A percentile compares a stretch with the other conserved stretches of the same genome.
Evolutionary conservation across 2,113 vertebrate genomes (phyloP).

Genomic region (Cololabis saira): DNA sequence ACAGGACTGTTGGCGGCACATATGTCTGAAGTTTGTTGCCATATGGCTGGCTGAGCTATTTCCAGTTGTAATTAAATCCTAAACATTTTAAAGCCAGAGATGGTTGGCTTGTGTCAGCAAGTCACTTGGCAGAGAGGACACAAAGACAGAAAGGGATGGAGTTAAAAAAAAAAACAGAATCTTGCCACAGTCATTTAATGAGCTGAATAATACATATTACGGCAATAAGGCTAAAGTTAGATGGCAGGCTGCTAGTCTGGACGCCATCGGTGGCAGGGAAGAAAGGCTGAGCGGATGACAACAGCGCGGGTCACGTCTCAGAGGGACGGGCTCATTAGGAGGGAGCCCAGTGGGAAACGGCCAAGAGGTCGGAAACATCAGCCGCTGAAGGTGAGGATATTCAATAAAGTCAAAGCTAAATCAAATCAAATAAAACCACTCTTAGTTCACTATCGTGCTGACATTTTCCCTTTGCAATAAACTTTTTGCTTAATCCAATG

Average conservation of each 20-base stretch:
- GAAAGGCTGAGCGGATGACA: constrained; percentile 34
- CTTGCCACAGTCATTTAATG: constrained; percentile 16
- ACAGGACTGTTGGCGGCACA: constrained; percentile 84
- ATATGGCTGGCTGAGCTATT: constrained; percentile 97
- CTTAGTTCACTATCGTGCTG: too few species aligned
- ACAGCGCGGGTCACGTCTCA: constrained; percentile 45
- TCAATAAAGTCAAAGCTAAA: not conserved
- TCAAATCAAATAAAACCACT: too few species aligned
- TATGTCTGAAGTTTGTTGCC: constrained; percentile 94
- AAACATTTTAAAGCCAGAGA: constrained; percentile 95
- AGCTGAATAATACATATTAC: constrained; percentile 22
- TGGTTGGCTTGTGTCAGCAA: constrained; percentile 86
- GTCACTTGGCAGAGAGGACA: constrained; percentile 71
- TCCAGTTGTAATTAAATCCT: constrained; percentile 98
- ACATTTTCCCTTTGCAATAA: too few species aligned
- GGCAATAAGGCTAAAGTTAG: constrained; percentile 54
- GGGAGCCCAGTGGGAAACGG: constrained; percentile 6
- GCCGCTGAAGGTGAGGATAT: constrained; percentile 11
- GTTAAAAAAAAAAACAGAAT: not conserved
- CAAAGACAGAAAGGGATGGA: constrained; percentile 49
- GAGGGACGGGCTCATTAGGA: constrained; percentile 57
- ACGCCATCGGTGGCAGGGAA: constrained; percentile 44
- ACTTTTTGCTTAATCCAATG: too few species aligned
- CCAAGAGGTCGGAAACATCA: constrained; percentile 49
- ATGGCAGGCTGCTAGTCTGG: constrained; percentile 35